Evolutionary conservation across 2,888 invertebrate genomes (phyloP).

Genomic region (Melinopterus prodromus): DNA sequence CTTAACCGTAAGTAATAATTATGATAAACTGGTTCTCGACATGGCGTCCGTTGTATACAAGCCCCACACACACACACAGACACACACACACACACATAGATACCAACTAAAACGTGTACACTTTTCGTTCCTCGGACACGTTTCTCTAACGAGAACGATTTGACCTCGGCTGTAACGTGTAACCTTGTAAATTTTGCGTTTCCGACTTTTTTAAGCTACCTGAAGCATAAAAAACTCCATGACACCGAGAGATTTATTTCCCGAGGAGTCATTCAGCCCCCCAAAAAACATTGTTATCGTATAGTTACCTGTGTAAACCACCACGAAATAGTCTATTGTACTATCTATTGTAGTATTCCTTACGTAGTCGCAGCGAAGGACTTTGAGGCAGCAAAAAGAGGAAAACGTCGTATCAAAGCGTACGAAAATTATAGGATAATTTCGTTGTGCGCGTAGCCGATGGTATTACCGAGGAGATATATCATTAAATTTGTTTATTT

Average conservation of each 20-base stretch:
- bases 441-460: background rate
- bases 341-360: background rate
- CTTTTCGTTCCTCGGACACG: background rate
- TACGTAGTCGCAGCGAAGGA: background rate
- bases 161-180: background rate
- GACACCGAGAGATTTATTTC: background rate
- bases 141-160: conserved; percentile 4
- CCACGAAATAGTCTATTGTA: background rate
- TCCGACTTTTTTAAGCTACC: background rate
- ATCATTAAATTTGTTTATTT: conserved; percentile 25
- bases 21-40: conserved; percentile 39
- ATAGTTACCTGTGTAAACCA: background rate
- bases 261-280: background rate
- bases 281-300: background rate
- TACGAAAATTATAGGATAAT: background rate
- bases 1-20: conserved; percentile 35
- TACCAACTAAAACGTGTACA: background rate
- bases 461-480: background rate
- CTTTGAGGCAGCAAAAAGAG: background rate
- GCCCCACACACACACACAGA: background rate
- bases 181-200: conserved; percentile 4
- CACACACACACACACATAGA: too few relatives aligned
- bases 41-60: conserved; percentile 31
- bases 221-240: background rate
- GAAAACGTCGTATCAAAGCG: background rate